Percentiles rank a stretch among this genome's conserved stretches.
Evolutionary conservation across 92 coral and sea anemone genomes (phyloP).

Genomic region (Meandrina meandrites): DNA sequence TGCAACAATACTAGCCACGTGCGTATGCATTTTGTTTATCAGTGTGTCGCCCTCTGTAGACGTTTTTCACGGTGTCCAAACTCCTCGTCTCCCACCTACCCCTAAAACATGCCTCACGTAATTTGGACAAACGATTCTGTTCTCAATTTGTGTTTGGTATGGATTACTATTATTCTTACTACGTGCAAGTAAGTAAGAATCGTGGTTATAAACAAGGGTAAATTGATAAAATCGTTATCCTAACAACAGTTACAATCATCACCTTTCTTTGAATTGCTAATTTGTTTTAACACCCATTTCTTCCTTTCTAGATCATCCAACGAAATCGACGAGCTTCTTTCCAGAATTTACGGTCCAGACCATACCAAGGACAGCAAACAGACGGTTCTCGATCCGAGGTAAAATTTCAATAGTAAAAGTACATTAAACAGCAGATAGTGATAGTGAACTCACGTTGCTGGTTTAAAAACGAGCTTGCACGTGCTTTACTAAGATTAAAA

Average conservation of each 20-base stretch:
- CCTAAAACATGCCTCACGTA: too few relatives aligned
- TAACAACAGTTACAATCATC: neutral
- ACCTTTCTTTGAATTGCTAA: neutral
- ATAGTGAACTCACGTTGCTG: neutral
- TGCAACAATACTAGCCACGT: too few relatives aligned
- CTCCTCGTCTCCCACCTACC: too few relatives aligned
- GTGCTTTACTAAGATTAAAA: neutral
- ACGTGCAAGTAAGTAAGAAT: too few relatives aligned
- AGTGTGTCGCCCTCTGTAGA: too few relatives aligned
- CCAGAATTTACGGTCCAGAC: conserved; percentile 68
- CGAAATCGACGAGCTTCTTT: conserved; percentile 64
- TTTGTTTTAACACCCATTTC: neutral
- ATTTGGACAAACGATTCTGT: neutral
- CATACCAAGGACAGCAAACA: conserved; percentile 52
- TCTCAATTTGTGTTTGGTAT: neutral
- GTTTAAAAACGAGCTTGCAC: neutral
- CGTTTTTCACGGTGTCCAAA: too few relatives aligned
- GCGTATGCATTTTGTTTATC: too few relatives aligned
- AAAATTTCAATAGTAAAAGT: neutral
- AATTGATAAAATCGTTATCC: neutral
- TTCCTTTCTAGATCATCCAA: conserved; percentile 56
- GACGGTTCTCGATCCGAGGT: conserved; percentile 40
- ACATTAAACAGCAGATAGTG: neutral
- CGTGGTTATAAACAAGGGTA: neutral
- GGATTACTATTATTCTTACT: too few relatives aligned